Percentiles rank a stretch among this genome's conserved stretches.
Evolutionary conservation across 1,140 invertebrate species (phyloP).

Genomic region (Periplaneta americana): DNA sequence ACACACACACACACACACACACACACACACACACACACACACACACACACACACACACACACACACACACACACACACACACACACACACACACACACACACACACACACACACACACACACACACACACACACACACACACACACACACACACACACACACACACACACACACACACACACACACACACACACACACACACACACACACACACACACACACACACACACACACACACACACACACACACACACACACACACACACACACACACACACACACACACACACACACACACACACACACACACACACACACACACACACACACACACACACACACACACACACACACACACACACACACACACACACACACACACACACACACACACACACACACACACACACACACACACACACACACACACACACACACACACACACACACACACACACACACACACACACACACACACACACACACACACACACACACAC

Average conservation of each 20-base stretch:
- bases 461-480: constrained; percentile 11
- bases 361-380: constrained; percentile 10
- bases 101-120: constrained; percentile 32
- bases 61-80: constrained; percentile 26
- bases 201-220: constrained; percentile 16
- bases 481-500: constrained; percentile 23
- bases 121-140: constrained; percentile 29
- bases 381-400: constrained; percentile 11
- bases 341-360: constrained; percentile 13
- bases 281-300: constrained; percentile 19
- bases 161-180: constrained; percentile 30
- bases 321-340: constrained; percentile 16
- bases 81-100: constrained; percentile 31
- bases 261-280: constrained; percentile 18
- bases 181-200: constrained; percentile 30
- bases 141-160: constrained; percentile 26
- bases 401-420: constrained; percentile 11
- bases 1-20: constrained; percentile 12
- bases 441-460: constrained; percentile 11
- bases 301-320: constrained; percentile 12
- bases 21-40: constrained; percentile 28
- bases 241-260: constrained; percentile 20
- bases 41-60: constrained; percentile 28
- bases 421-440: constrained; percentile 11
- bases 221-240: constrained; percentile 17